Conservation (phyloP, 1,140 invertebrate species). For the Dreissena rostriformis region DNA sequence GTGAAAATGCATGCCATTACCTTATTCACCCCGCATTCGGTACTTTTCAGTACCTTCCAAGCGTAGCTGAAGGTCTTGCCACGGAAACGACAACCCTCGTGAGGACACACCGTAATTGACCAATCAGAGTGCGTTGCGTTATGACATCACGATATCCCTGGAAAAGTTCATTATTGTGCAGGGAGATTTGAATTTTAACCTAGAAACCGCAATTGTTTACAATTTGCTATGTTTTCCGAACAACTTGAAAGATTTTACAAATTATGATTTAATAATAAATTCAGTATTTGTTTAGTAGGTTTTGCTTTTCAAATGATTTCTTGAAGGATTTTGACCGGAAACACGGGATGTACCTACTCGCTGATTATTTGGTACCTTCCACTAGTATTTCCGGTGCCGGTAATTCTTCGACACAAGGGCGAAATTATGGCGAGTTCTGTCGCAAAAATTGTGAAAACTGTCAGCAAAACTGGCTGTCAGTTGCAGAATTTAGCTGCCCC, state of each 20-base stretch:
- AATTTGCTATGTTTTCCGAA: too few relatives aligned
- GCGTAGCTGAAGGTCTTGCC: conserved; percentile 31
- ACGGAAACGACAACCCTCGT: conserved; percentile 60
- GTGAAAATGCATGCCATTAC: conserved; percentile 37
- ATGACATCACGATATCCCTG: conserved; percentile 30
- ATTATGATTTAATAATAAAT: too few relatives aligned
- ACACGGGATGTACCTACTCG: too few relatives aligned
- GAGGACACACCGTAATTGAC: conserved; percentile 37
- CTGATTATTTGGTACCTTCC: background rate
- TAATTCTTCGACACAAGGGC: conserved; percentile 51
- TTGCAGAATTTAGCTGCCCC: conserved; percentile 70
- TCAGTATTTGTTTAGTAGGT: too few relatives aligned
- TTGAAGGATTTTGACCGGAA: too few relatives aligned
- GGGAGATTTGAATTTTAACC: background rate
- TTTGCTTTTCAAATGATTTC: too few relatives aligned
- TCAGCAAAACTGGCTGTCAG: conserved; percentile 63
- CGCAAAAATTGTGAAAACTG: conserved; percentile 65
- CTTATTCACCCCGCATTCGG: conserved; percentile 57
- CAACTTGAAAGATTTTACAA: too few relatives aligned
- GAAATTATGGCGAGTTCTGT: conserved; percentile 73
- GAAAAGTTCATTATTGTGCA: conserved; percentile 26
- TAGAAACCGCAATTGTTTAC: too few relatives aligned
- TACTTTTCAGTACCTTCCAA: background rate
- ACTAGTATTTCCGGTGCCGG: conserved; percentile 60
- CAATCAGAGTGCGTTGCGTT: conserved; percentile 49